Evolutionary conservation across 2,113 vertebrate genomes (phyloP).

Genomic region (Scophthalmus maximus): DNA sequence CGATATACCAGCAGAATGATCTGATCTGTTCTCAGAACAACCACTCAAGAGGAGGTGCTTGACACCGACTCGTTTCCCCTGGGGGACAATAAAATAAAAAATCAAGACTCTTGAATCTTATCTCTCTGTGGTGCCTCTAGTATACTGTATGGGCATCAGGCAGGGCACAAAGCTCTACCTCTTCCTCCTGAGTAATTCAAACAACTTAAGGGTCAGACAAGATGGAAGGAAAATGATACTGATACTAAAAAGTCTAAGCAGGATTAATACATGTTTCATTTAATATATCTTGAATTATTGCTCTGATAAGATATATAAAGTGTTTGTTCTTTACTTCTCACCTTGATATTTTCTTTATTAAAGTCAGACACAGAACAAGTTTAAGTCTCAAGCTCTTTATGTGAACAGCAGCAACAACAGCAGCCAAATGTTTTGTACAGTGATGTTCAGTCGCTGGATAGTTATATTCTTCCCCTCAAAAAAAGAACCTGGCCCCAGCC

Average conservation of each 20-base stretch:
- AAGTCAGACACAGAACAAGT: neutral
- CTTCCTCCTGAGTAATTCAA: slow-evolving; percentile 5
- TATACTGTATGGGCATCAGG: slow-evolving; percentile 9
- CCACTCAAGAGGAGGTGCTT: slow-evolving; percentile 32
- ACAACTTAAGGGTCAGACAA: slow-evolving; percentile 6
- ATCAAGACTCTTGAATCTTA: slow-evolving; percentile 9
- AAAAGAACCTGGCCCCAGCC: neutral
- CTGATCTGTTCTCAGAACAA: slow-evolving; percentile 43
- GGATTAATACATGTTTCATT: neutral
- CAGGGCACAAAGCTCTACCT: slow-evolving; percentile 11
- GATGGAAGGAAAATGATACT: neutral
- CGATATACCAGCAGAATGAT: neutral
- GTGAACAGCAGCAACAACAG: neutral
- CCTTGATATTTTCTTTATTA: neutral
- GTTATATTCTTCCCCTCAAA: neutral
- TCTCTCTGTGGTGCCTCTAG: slow-evolving; percentile 9
- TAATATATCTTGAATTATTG: neutral
- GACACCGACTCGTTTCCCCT: slow-evolving; percentile 36
- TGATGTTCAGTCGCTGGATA: neutral
- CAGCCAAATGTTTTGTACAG: neutral
- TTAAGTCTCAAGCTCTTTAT: neutral
- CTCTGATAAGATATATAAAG: slow-evolving; percentile 1
- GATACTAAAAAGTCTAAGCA: neutral
- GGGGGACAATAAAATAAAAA: slow-evolving; percentile 13
- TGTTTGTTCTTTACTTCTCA: neutral